Evolutionary conservation across 1,140 invertebrate genomes (phyloP), one percentile per base, ranked within the genome.

Genomic region (Caligus rogercresseyi): DNA sequence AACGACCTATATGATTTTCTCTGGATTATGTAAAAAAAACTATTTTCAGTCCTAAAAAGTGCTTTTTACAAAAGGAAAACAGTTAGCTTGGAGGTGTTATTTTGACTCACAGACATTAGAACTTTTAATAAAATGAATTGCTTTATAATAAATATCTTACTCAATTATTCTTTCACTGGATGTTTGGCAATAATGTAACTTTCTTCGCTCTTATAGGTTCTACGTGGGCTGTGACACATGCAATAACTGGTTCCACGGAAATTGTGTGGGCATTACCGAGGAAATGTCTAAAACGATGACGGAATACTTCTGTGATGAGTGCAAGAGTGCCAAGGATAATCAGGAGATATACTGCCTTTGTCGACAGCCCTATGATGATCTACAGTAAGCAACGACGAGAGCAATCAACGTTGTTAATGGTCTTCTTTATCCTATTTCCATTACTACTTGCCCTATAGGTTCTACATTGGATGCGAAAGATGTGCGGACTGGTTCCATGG

Each of bases 401-500:
- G n/a, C 81, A 59, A 18, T 13, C 13, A 56, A 18, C 13, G 15
- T 56, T 51, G 43, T 31, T 61, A 3, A 21, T n/a, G n/a, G 15
- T 43, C 20, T 26, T 54, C 52, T 43, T 52, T 61, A 54, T 52
- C 64, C 51, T 2, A n/a, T 3, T 65, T 65, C 15, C 14, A 53
- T 52, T n/a, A 16, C 18, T 56, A 16, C 61, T 52, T 57, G 3
- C 19, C 54, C 43, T 65, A 74, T 21, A 87, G 85, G 70, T 89
- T 93, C 80, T 93, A 92, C 72, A 96, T 98, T 69, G 94, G 90
- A 69, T 98, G 95, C 75, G 94, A 98, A 73, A 82, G 84, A 57
- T 98, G 95, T 75, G 89, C 97, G 73, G 91, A 96, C 74, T 98
- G 95, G 95, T 98, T 97, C 75, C 95, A 98, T 73, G 93, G 93